Base-by-base conservation (phyloP, 2,113 vertebrate genomes). In the Syngnathus scovelli region DNA sequence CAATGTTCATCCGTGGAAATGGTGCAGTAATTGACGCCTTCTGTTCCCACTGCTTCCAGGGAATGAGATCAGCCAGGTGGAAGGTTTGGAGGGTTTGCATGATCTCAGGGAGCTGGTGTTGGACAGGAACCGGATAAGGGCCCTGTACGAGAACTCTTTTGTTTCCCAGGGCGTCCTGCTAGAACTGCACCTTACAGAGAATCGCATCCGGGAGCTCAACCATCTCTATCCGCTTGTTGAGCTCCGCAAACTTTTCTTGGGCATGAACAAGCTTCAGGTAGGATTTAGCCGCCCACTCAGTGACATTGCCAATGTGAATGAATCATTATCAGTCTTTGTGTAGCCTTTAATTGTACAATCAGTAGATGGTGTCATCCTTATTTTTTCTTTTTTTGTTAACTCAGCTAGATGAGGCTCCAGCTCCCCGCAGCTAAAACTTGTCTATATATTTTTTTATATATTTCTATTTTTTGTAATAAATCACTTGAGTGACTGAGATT, bases 261-360 rank as follows among this genome's bases (percentile, higher is more conserved):
- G 87, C 71, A 89, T 85, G 76, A 96, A 95, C 84, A 96, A 92
- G 89, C 90, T 95, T 70, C 92, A 95, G 93, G 93, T 95, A 33
- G 4, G 12, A 44, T 62, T 44, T 62, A 23, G 12, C 39, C 39
- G 16, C 10, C 10, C 60, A 13, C 19, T 27, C n/a, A 23, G 19
- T 21, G 19, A 9, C 7, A n/a, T 11, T 23, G 52, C 12, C 8
- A 54, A 54, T 54, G 51, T 23, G n/a, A 52, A 52, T 27, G 0
- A 23, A 12, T 27, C 21, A 33, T 6, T 56, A 12, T 15, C 1
- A 15, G n/a, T 54, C 52, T 54, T 21, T 54, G 19, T 49, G 18
- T 54, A 10, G n/a, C 21, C n/a, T 56, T 13, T 33, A 11, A 56
- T 33, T 56, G 54, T 11, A 19, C 23, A 33, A 27, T 5, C 23